A percentile compares a stretch with the other conserved stretches of the same genome.
These are phyloP conservation scores for Metellina segmentata DNA, from an alignment of 2,888 invertebrate species.

Conservation along the genomic window DNA sequence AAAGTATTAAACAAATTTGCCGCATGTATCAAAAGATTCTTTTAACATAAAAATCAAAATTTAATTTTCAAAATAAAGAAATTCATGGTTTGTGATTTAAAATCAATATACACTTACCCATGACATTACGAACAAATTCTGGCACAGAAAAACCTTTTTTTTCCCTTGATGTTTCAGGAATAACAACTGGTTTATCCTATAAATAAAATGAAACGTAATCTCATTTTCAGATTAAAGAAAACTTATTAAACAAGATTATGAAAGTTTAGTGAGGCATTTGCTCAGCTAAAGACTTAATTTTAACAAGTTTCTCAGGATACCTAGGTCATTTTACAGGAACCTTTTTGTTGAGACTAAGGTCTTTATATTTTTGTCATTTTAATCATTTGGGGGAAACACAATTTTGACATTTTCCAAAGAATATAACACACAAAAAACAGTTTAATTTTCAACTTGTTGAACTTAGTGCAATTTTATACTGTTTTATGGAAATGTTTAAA, in stretches of 20 bases:
- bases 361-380: too few relatives aligned
- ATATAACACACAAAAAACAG: too few relatives aligned
- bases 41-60: background rate
- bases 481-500: too few relatives aligned
- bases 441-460: too few relatives aligned
- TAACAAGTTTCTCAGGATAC: too few relatives aligned
- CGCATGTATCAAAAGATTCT: background rate
- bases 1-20: too few relatives aligned
- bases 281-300: too few relatives aligned
- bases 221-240: background rate
- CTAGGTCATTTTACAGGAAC: too few relatives aligned
- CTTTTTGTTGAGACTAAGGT: too few relatives aligned
- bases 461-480: too few relatives aligned
- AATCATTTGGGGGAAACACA: too few relatives aligned
- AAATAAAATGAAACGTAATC: slow-evolving; percentile 70
- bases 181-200: slow-evolving; percentile 92
- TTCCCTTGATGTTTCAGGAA: slow-evolving; percentile 91
- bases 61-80: background rate
- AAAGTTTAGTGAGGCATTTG: background rate
- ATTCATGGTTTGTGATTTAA: background rate
- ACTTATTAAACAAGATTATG: background rate
- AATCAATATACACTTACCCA: slow-evolving; percentile 84
- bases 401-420: too few relatives aligned
- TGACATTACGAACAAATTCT: slow-evolving; percentile 98
- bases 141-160: slow-evolving; percentile 90